These are phyloP conservation scores for Psylliodes chrysocephalus DNA, from an alignment of 2,888 invertebrate genomes.

Conservation along the genomic window DNA sequence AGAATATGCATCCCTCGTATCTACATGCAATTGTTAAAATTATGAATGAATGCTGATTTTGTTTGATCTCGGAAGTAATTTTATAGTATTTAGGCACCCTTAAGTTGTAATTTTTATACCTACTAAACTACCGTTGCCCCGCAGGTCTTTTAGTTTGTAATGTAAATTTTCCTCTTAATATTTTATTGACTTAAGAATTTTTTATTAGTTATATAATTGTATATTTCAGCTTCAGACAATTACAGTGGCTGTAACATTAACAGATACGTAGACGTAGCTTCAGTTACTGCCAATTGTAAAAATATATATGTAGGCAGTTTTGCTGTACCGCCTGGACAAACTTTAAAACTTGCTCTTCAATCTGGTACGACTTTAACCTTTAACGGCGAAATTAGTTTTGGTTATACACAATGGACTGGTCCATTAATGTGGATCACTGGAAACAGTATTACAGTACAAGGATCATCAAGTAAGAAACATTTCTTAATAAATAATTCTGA, in stretches of 20 bases:
- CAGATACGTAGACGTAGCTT: slow-evolving; percentile 8
- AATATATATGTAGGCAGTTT: slow-evolving; percentile 37
- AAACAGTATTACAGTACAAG: slow-evolving; percentile 35
- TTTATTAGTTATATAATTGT: not conserved
- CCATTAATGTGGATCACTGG: slow-evolving; percentile 41
- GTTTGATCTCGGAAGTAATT: no score
- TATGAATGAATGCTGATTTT: no score
- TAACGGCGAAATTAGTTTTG: slow-evolving; percentile 37
- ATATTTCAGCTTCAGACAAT: not conserved
- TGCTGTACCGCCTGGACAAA: slow-evolving; percentile 38
- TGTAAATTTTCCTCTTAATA: no score
- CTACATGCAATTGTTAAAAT: no score
- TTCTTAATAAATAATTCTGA: not conserved
- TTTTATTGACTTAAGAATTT: no score
- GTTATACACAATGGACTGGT: slow-evolving; percentile 36
- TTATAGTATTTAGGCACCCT: no score
- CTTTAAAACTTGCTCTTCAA: slow-evolving; percentile 36
- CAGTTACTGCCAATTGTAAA: slow-evolving; percentile 37
- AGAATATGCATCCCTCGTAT: no score
- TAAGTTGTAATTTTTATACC: no score
- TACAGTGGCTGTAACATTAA: slow-evolving; percentile 18
- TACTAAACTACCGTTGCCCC: no score
- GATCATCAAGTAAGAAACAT: slow-evolving; percentile 22
- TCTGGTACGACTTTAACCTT: no score
- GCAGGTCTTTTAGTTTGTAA: no score